A percentile compares a stretch with the other conserved stretches of the same genome.
phyloP scores from a whole-genome alignment of 1,140 invertebrate species.

The Zaprionus vittiger region DNA sequence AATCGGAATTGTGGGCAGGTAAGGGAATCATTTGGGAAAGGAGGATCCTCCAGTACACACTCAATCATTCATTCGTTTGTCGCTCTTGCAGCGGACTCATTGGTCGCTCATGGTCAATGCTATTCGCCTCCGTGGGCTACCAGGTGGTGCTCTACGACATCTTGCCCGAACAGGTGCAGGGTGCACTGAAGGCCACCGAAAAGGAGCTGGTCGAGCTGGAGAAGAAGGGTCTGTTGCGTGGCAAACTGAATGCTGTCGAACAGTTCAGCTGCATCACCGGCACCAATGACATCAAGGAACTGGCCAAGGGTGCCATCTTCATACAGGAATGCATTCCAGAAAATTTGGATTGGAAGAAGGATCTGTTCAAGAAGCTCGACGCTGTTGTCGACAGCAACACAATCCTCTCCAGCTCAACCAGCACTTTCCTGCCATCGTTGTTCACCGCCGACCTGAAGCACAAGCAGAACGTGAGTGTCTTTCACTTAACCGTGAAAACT shows the following conservation, averaged over 20 bases:
- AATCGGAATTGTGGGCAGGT: slow-evolving; percentile 89
- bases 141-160: slow-evolving; percentile 94
- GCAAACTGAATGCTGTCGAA: slow-evolving; percentile 89
- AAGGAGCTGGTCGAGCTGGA: slow-evolving; percentile 90
- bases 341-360: slow-evolving; percentile 92
- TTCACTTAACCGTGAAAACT: slow-evolving; percentile 29
- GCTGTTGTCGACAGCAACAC: slow-evolving; percentile 89
- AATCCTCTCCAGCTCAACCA: slow-evolving; percentile 95
- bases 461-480: slow-evolving; percentile 86
- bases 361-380: slow-evolving; percentile 92
- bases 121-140: slow-evolving; percentile 96
- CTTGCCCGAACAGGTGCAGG: slow-evolving; percentile 89
- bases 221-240: slow-evolving; percentile 89
- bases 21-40: slow-evolving; percentile 41
- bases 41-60: neutral
- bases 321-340: slow-evolving; percentile 97
- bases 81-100: slow-evolving; percentile 90
- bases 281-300: slow-evolving; percentile 87
- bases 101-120: slow-evolving; percentile 97
- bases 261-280: slow-evolving; percentile 92
- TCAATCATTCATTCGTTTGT: neutral
- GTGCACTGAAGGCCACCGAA: slow-evolving; percentile 90
- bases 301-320: slow-evolving; percentile 89
- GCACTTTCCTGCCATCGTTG: slow-evolving; percentile 93
- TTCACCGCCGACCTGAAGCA: slow-evolving; percentile 93